phyloP scores from a whole-genome alignment of 1,140 invertebrate genomes.

The Apis laboriosa region DNA sequence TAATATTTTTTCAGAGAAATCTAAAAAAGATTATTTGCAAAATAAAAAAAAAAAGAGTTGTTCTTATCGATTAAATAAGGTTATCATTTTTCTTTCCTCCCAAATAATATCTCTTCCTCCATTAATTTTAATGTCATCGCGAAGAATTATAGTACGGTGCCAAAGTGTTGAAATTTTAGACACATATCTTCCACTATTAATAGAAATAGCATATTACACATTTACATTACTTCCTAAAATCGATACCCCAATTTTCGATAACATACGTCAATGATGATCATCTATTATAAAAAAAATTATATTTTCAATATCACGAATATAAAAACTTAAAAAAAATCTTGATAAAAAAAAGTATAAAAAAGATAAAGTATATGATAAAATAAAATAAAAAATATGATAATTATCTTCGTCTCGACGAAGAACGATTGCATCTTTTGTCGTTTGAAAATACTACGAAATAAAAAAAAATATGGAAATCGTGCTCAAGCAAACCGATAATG shows the following conservation, averaged over 20 bases:
- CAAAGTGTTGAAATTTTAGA: constrained; percentile 24
- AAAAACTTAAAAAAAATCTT: background rate
- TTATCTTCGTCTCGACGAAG: background rate
- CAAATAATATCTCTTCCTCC: background rate
- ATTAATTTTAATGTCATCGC: background rate
- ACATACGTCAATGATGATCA: background rate
- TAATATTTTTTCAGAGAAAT: too few relatives aligned
- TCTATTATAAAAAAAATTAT: background rate
- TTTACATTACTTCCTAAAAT: background rate
- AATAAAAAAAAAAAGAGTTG: background rate
- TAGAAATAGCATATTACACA: background rate
- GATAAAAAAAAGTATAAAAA: too few relatives aligned
- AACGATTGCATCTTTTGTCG: background rate
- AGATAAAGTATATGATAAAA: too few relatives aligned
- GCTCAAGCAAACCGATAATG: background rate
- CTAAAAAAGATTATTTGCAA: too few relatives aligned
- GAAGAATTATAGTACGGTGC: constrained; percentile 12
- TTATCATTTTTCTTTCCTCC: background rate
- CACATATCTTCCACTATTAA: background rate
- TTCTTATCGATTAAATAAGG: too few relatives aligned
- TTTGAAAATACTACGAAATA: background rate
- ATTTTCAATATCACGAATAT: background rate
- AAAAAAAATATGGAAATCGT: background rate
- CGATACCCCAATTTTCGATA: background rate
- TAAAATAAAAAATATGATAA: background rate